phyloP scores from a whole-genome alignment of 2,113 vertebrate species.

The Phalacrocorax aristotelis region DNA sequence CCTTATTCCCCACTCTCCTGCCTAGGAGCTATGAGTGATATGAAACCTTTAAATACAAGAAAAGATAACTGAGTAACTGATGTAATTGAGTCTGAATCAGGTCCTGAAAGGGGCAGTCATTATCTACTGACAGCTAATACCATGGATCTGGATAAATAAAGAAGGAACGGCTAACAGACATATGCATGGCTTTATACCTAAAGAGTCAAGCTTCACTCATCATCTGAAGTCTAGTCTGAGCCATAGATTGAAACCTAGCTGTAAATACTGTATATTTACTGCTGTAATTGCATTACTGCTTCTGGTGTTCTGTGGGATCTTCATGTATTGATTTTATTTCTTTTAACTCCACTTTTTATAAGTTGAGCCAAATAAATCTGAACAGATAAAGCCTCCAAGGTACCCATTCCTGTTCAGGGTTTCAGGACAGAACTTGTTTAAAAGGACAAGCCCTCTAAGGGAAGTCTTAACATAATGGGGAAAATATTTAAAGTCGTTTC shows the following conservation, averaged over 20 bases:
- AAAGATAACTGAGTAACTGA: not conserved
- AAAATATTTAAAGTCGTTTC: slow-evolving; percentile 43
- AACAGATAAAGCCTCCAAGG: slow-evolving; percentile 57
- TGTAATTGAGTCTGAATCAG: not conserved
- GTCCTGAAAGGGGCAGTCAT: not conserved
- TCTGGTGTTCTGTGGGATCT: not conserved
- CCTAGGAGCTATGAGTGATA: not conserved
- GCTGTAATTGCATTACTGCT: not conserved
- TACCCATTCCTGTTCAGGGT: slow-evolving; percentile 48
- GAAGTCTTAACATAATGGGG: slow-evolving; percentile 29
- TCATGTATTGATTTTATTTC: not conserved
- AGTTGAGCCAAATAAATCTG: slow-evolving; percentile 68
- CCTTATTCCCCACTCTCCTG: not conserved
- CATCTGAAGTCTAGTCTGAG: not conserved
- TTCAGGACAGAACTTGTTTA: slow-evolving; percentile 74
- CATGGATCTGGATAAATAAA: not conserved
- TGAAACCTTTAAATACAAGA: not conserved
- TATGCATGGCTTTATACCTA: not conserved
- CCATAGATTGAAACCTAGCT: not conserved
- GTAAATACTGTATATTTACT: not conserved
- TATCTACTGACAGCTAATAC: not conserved
- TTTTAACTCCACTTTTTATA: slow-evolving; percentile 29
- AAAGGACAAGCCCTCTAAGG: slow-evolving; percentile 54
- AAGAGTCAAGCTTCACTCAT: not conserved
- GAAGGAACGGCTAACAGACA: not conserved